Evolutionary conservation across 2,113 vertebrate genomes (phyloP), one percentile per base, ranked within the genome.

Genomic region (Callocephalon fimbriatum): DNA sequence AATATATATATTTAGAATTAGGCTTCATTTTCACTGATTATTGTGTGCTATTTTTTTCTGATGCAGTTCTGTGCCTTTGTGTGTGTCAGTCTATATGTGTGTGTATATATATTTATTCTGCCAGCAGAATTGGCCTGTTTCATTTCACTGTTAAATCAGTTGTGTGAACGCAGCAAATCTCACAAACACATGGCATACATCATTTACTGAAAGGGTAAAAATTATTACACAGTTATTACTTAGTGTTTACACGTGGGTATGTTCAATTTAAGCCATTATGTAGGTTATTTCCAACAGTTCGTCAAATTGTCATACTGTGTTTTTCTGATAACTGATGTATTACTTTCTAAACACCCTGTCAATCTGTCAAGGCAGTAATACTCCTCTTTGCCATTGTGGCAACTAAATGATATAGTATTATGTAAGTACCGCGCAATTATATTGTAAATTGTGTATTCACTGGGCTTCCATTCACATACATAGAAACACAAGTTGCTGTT

Each of bases 241-340:
- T 40, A 66, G 35, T 59, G 54, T 82, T 40, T 82, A 27, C 44
- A 70, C 10, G 27, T 65, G 27, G 80, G 17, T 18, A 54, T 51
- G 54, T 90, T 94, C 75, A 90, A 75, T 87, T 82, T 82, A 95
- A 96, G 66, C 95, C 25, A 90, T 79, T 92, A 62, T 15, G 56
- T 77, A 83, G 51, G 50, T 53, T 85, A 79, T 62, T 95, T 90
- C 75, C 65, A 87, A 50, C 19, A 62, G 68, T 62, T 79, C 73
- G n/a, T 80, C 59, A 74, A 77, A 63, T 47, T 92, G 45, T 68
- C 68, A 74, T 66, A 51, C 51, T 18, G 4, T 67, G 50, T 42
- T 87, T 84, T 89, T 61, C 59, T 95, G 89, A 80, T 90, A 97
- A 75, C n/a, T 93, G 71, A 88, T 40, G 48, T 18, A 67, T 27